Percentiles rank a stretch among this genome's conserved stretches.
phyloP scores from a whole-genome alignment of 64 coral and sea anemone genomes.

The Trachythela sp. region DNA sequence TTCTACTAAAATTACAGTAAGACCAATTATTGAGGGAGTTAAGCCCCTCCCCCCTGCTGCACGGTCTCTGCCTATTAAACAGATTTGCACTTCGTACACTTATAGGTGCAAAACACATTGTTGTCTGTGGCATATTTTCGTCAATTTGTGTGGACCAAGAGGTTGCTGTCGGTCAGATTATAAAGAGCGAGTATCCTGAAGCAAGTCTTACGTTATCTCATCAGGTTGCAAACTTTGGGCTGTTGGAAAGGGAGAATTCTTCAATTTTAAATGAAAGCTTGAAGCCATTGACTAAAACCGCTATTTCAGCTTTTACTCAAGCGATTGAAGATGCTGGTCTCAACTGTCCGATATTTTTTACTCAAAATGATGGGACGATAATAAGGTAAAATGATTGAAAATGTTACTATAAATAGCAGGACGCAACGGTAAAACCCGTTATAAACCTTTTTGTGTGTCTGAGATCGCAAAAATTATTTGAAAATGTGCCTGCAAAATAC shows the following conservation, averaged over 20 bases:
- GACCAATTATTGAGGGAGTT: too few relatives aligned
- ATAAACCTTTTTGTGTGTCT: too few relatives aligned
- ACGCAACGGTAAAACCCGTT: too few relatives aligned
- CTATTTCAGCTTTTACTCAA: slow-evolving; percentile 52
- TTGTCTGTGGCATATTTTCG: slow-evolving; percentile 80
- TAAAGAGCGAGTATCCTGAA: slow-evolving; percentile 37
- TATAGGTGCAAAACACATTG: slow-evolving; percentile 63
- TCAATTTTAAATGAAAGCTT: slow-evolving; percentile 89
- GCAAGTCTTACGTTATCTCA: slow-evolving; percentile 82
- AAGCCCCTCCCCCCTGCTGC: too few relatives aligned
- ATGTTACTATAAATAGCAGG: too few relatives aligned
- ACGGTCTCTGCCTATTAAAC: too few relatives aligned
- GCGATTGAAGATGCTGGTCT: slow-evolving; percentile 53
- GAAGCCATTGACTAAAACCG: slow-evolving; percentile 65
- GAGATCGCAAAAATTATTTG: too few relatives aligned
- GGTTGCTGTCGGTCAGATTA: slow-evolving; percentile 52
- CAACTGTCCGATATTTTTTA: slow-evolving; percentile 76
- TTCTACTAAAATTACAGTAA: too few relatives aligned
- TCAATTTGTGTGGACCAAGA: slow-evolving; percentile 63
- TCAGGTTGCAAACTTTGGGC: slow-evolving; percentile 64
- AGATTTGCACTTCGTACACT: background rate
- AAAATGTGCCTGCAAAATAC: too few relatives aligned
- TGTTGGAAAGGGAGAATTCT: slow-evolving; percentile 89
- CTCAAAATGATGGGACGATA: slow-evolving; percentile 97
- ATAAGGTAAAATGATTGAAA: slow-evolving; percentile 40